phyloP scores from a whole-genome alignment of 2,797 vertebrate genomes.

The Prionace glauca region DNA sequence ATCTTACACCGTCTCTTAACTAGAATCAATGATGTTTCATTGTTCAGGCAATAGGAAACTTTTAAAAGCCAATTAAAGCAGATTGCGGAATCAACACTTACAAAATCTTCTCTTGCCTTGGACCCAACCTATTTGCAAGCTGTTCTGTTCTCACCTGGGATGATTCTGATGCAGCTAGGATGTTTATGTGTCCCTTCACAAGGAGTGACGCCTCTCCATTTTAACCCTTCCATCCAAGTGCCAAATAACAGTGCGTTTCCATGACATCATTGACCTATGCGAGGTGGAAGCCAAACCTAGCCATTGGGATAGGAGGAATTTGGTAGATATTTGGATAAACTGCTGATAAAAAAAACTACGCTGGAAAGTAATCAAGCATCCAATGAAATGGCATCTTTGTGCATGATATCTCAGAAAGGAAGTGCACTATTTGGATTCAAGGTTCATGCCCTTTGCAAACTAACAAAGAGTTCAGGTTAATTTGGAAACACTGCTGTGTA shows the following conservation, averaged over 20 bases:
- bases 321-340: background rate
- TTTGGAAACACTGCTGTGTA: conserved; percentile 2
- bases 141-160: background rate
- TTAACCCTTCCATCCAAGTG: background rate
- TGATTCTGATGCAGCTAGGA: background rate
- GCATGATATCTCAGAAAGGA: background rate
- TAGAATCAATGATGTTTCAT: background rate
- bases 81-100: background rate
- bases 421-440: background rate
- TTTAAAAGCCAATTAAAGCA: background rate
- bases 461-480: background rate
- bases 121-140: too few species aligned
- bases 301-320: background rate
- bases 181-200: background rate
- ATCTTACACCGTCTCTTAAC: background rate
- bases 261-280: background rate
- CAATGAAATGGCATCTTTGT: background rate
- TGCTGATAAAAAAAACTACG: background rate
- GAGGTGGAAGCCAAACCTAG: background rate
- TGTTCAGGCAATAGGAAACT: too few species aligned
- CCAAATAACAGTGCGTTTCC: too few species aligned
- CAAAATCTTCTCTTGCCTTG: background rate
- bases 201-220: background rate
- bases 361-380: background rate
- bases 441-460: background rate